A percentile compares a stretch with the other conserved stretches of the same genome.
Conservation (phyloP, 30 jellyfish, hydroid and myxozoan genomes). For the Hydra vulgaris region DNA sequence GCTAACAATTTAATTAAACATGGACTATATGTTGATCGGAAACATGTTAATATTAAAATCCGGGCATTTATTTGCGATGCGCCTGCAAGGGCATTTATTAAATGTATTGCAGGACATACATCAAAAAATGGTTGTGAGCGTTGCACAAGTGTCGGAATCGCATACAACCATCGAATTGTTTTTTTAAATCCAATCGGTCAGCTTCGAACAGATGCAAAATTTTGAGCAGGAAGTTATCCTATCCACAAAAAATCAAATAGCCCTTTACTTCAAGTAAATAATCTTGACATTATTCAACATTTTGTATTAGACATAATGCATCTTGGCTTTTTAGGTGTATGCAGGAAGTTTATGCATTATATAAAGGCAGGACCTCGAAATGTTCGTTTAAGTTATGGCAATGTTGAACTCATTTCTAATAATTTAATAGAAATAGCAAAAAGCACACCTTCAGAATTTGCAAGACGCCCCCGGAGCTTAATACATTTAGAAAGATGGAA, state of each 20-base stretch:
- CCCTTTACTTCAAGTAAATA: not conserved
- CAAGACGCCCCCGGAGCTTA: not conserved
- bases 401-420: not conserved
- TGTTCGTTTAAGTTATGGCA: not conserved
- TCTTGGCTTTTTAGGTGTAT: not conserved
- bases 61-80: no score
- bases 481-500: not conserved
- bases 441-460: not conserved
- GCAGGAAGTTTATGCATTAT: not conserved
- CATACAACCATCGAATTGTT: not conserved
- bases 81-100: not conserved
- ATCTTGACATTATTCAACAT: not conserved
- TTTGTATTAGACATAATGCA: not conserved
- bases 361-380: not conserved
- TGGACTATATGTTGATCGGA: not conserved
- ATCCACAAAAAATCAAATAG: not conserved
- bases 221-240: not conserved
- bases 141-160: not conserved
- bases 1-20: not conserved
- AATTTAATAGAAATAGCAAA: not conserved
- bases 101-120: not conserved
- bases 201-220: not conserved
- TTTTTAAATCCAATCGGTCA: not conserved
- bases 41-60: not conserved
- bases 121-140: not conserved